Evolutionary conservation across 37 sponge, comb jelly and placozoan genomes (phyloP), one percentile per base, ranked within the genome.

Genomic region (Hexactinellida sp.): DNA sequence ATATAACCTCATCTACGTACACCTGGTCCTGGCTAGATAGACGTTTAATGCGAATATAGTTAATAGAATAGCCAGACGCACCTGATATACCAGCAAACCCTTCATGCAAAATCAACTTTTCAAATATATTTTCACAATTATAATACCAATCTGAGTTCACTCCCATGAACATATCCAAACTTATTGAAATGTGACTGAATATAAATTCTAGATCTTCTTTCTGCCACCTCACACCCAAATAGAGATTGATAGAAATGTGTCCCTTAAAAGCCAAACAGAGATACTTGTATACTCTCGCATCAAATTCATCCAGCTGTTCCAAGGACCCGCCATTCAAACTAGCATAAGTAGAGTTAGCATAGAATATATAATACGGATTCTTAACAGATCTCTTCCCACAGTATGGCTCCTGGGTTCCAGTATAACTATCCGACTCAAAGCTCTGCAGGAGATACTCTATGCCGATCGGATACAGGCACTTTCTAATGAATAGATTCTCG

Each of bases 281-380:
- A 63, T 63, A 63, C 21, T 63, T 63, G 34, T 63, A 63, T 21
- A 25, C 76, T 63, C 76, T 63, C 28, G 76, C 76, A 63, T 63
- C 76, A 63, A 63, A 63, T 23, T 63, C 76, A 25, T 63, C 76
- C 3, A n/a, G 5, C 13, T 63, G 28, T n/a, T 25, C 76, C 5
- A 28, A 28, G 28, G 25, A 23, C 5, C 76, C 76, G 13, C 34
- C 76, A 63, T 63, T 63, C 34, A 7, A 10, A 5, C 13, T 63
- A 1, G 30, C 21, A 63, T 63, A n/a, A 10, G 76, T 63, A 3
- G 25, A 28, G 34, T 10, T 63, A 32, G 34, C 21, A 7, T 28
- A 7, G 76, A 63, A 63, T 28, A 63, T 23, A n/a, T n/a, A n/a
- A 32, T 28, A 32, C 21, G 76, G 76, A 23, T 63, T 63, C 13